Conservation (phyloP, 2,797 vertebrate genomes). For the Lithobates sylvaticus region DNA sequence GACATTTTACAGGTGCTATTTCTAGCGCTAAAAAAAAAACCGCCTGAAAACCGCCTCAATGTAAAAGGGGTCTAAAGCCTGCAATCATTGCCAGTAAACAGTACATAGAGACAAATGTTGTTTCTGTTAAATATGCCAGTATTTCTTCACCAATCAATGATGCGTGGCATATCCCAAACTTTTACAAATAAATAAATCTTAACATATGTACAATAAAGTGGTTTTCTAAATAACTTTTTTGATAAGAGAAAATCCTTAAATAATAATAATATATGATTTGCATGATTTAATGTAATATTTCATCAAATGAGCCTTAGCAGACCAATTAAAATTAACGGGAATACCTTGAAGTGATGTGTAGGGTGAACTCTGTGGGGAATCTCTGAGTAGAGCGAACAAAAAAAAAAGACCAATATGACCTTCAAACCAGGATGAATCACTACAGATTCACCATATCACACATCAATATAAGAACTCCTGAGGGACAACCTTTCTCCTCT, state of each 20-base stretch:
- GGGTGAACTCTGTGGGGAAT: constrained; percentile 53
- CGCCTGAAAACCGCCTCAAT: too few relatives aligned
- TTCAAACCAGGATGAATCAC: constrained; percentile 59
- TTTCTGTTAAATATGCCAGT: not conserved
- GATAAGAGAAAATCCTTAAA: not conserved
- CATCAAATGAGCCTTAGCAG: constrained; percentile 11
- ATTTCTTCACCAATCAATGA: not conserved
- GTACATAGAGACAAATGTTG: not conserved
- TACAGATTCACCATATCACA: constrained; percentile 54
- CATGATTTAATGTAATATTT: constrained; percentile 15
- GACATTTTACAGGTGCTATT: too few relatives aligned
- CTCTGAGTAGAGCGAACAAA: constrained; percentile 41
- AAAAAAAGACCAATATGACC: constrained; percentile 59
- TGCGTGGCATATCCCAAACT: too few relatives aligned
- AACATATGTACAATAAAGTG: not conserved
- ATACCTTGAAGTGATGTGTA: constrained; percentile 48
- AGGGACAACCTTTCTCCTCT: constrained; percentile 45
- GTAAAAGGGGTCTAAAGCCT: too few relatives aligned
- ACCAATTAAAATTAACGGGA: constrained; percentile 50
- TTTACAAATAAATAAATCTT: not conserved
- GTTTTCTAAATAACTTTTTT: not conserved
- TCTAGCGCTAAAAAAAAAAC: too few relatives aligned
- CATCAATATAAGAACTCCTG: constrained; percentile 56
- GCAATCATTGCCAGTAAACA: not conserved
- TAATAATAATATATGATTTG: not conserved